phyloP scores from a whole-genome alignment of 2,113 vertebrate species.

The Polyodon spathula region DNA sequence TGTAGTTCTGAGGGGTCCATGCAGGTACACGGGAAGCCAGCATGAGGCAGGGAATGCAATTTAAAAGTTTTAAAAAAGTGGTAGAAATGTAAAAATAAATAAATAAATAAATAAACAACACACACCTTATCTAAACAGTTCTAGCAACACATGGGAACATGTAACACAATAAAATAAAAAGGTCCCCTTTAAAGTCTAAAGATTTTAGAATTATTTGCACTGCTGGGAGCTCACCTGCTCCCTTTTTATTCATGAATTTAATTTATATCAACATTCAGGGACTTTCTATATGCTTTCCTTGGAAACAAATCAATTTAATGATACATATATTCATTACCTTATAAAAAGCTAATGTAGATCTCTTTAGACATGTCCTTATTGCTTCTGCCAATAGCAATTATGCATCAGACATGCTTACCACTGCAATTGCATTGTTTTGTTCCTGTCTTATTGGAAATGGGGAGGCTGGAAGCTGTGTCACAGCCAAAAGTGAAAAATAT shows the following conservation, averaged over 20 bases:
- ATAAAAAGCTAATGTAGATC: conserved; percentile 7
- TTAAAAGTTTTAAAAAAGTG: too few species aligned
- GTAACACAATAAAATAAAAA: too few species aligned
- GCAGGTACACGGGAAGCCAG: too few species aligned
- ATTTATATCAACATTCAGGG: conserved; percentile 4
- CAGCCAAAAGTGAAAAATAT: too few species aligned
- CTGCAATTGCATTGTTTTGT: conserved; percentile 1
- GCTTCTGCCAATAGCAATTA: conserved; percentile 1
- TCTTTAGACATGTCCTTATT: not conserved
- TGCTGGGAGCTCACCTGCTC: not conserved
- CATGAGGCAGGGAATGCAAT: too few species aligned
- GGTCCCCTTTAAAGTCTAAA: not conserved
- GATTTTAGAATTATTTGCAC: not conserved
- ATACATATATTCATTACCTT: conserved; percentile 9
- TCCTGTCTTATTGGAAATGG: not conserved
- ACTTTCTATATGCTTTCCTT: not conserved
- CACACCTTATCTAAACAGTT: too few species aligned
- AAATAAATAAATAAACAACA: too few species aligned
- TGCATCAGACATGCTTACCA: not conserved
- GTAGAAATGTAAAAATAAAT: too few species aligned
- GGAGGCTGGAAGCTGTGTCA: too few species aligned
- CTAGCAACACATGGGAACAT: too few species aligned
- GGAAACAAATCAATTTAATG: conserved; percentile 11
- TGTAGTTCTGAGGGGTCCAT: too few species aligned
- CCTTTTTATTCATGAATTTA: conserved; percentile 1